Percentiles rank a stretch among this genome's conserved stretches.
Evolutionary conservation across 2,113 vertebrate genomes (phyloP).

Genomic region (Regulus satrapa): DNA sequence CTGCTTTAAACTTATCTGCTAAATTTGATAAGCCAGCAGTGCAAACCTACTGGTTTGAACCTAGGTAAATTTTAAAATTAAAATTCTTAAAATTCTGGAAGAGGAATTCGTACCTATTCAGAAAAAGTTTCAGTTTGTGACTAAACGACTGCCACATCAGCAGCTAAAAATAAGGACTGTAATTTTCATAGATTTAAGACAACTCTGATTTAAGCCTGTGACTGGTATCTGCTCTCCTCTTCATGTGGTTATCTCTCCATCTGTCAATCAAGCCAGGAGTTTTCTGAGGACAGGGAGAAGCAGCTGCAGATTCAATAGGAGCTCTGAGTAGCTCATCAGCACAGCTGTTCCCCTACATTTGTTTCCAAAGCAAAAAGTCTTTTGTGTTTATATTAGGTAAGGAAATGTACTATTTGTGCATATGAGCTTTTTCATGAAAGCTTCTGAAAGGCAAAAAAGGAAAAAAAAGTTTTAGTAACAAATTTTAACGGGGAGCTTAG

Average conservation of each 20-base stretch:
- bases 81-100: background rate
- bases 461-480: background rate
- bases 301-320: conserved; percentile 63
- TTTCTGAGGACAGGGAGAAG: conserved; percentile 55
- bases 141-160: background rate
- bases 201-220: conserved; percentile 14
- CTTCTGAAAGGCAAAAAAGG: background rate
- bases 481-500: background rate
- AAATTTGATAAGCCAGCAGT: background rate
- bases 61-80: background rate
- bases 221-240: conserved; percentile 19
- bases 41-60: background rate
- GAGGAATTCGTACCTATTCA: background rate
- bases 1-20: background rate
- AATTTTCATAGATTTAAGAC: conserved; percentile 16
- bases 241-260: background rate
- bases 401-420: conserved; percentile 47
- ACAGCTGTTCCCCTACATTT: conserved; percentile 59
- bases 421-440: conserved; percentile 3
- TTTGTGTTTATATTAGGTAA: conserved; percentile 64
- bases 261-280: conserved; percentile 46
- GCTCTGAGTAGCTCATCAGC: conserved; percentile 56
- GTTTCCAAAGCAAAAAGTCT: conserved; percentile 58
- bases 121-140: background rate
- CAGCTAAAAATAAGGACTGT: background rate